Base-by-base conservation (phyloP, 2,113 vertebrate genomes). In the Delphinapterus leucas region DNA sequence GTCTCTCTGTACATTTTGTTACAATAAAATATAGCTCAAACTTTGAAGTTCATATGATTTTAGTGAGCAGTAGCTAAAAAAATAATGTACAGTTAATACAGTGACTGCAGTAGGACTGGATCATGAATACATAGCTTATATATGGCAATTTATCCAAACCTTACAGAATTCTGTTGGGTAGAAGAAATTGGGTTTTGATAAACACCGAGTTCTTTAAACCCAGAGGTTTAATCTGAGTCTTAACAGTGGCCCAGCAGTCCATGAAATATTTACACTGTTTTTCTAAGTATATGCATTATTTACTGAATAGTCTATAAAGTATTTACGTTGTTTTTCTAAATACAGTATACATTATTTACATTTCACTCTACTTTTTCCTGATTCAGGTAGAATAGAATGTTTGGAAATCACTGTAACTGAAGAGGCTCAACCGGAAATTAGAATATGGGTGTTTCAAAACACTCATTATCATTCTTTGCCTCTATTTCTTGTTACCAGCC, bases 221-320 rank as follows among this genome's bases (percentile, higher is more conserved):
- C 94, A 83, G 67, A 97, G 88, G 92, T 94, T 97, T 97, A 98
- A 98, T 97, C 88, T 96, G 65, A 90, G 85, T 68, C 92, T 98
- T 97, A 97, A 97, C 92, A 93, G 95, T 93, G 63, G 95, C 90
- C 86, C 95, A 94, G 94, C 18, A 96, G 90, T 49, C 80, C 41
- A 97, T 98, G 88, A 98, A 98, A 98, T 97, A 98, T 98, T 98
- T 97, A 98, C 93, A 91, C 70, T 98, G 96, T 97, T 97, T 97
- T 97, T 96, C 97, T 98, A 98, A 97, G 97, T 96, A 97, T 98
- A 98, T 98, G 97, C 97, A 98, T 98, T 97, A 98, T 98, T 98
- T 97, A 98, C 97, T 90, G 94, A 98, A 96, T 31, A 96, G 92
- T 97, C 90, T 96, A 97, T 98, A 96, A 98, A 98, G 97, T 96